Conservation (phyloP, 2,888 invertebrate species). For the Aleiodes leptofemur region DNA sequence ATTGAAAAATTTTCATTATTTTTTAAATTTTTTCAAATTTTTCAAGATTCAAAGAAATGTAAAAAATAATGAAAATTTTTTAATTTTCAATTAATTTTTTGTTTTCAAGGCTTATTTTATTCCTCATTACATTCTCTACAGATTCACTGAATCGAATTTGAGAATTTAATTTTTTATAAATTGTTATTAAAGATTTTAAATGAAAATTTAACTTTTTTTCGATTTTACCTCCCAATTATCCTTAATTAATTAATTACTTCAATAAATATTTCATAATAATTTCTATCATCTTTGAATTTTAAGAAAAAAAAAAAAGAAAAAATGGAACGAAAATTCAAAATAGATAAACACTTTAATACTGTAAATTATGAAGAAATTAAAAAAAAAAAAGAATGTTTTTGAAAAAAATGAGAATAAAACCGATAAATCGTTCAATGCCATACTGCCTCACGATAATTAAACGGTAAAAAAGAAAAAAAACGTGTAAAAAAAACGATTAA, state of each 20-base stretch:
- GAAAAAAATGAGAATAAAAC: no score
- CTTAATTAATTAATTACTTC: not conserved
- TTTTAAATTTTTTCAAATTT: no score
- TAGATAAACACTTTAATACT: not conserved
- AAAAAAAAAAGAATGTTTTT: slow-evolving; percentile 15
- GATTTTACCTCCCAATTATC: no score
- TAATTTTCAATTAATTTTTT: no score
- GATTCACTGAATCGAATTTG: no score
- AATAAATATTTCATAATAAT: not conserved
- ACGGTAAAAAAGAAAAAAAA: slow-evolving; percentile 15
- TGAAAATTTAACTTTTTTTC: not conserved
- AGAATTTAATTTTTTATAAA: no score
- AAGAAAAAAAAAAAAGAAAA: not conserved
- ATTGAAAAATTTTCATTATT: not conserved
- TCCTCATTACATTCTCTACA: no score
- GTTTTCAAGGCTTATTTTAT: no score
- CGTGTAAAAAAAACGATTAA: slow-evolving; percentile 1
- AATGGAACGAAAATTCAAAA: not conserved
- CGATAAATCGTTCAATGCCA: slow-evolving; percentile 44
- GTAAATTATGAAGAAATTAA: not conserved
- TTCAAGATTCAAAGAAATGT: no score
- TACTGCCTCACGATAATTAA: slow-evolving; percentile 43
- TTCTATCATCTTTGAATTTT: not conserved
- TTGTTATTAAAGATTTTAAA: no score
- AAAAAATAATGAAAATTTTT: no score